These are phyloP conservation scores for Sclerodermus sp. DNA, from an alignment of 2,888 invertebrate species.

Conservation along the genomic window DNA sequence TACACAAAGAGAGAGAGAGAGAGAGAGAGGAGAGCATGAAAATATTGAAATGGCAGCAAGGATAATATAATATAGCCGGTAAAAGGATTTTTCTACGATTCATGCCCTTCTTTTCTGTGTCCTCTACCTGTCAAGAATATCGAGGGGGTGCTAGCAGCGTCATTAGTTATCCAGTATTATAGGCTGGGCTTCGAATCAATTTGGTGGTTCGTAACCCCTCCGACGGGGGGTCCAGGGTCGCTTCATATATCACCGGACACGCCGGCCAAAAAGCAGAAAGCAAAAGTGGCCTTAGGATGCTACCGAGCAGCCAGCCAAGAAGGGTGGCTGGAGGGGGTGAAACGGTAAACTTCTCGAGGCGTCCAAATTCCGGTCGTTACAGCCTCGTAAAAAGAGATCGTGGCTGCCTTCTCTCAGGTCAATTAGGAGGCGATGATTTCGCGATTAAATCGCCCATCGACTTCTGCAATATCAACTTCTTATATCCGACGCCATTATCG, in stretches of 20 bases:
- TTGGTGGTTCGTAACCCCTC: slow-evolving; percentile 30
- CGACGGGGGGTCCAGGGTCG: slow-evolving; percentile 17
- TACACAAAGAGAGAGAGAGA: no score
- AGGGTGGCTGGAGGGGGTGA: no score
- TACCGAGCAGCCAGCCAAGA: no score
- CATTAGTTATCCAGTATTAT: slow-evolving; percentile 39
- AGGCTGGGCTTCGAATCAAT: slow-evolving; percentile 34
- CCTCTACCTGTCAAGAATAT: slow-evolving; percentile 17
- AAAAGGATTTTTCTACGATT: no score
- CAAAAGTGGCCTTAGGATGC: no score
- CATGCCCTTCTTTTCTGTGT: no score
- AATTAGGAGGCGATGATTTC: slow-evolving; percentile 29
- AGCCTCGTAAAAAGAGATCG: slow-evolving; percentile 16
- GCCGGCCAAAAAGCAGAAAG: neutral
- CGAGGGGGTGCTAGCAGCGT: slow-evolving; percentile 20
- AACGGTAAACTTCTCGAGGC: no score
- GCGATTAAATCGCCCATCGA: slow-evolving; percentile 24
- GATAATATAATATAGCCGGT: no score
- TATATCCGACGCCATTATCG: no score
- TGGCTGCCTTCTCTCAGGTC: slow-evolving; percentile 17
- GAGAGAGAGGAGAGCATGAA: no score
- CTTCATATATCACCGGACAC: slow-evolving; percentile 32
- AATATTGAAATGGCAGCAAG: no score
- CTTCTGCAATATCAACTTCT: no score
- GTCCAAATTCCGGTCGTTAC: slow-evolving; percentile 20